Evolutionary conservation across 2,888 invertebrate species (phyloP).

Genomic region (Polydrusus tereticollis): DNA sequence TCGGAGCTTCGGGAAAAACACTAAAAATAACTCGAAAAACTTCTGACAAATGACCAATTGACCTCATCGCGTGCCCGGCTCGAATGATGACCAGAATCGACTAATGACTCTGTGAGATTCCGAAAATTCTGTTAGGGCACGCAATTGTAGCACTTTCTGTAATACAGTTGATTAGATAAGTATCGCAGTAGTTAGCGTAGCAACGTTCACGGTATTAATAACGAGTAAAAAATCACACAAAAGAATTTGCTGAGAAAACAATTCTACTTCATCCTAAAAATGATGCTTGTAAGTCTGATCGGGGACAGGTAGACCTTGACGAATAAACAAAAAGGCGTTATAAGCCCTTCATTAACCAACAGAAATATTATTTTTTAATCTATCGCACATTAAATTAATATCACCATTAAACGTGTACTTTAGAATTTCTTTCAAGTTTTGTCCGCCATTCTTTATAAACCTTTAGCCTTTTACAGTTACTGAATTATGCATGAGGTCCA

Average conservation of each 20-base stretch:
- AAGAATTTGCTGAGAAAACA: too few species aligned
- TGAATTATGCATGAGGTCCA: slow-evolving; percentile 29
- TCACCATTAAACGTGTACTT: not conserved
- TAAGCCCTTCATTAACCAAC: too few species aligned
- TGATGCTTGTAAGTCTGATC: too few species aligned
- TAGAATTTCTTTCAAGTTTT: not conserved
- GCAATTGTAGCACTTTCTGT: slow-evolving; percentile 6
- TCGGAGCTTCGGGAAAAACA: not conserved
- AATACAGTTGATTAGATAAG: not conserved
- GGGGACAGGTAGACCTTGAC: too few species aligned
- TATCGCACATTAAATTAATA: too few species aligned
- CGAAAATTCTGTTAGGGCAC: slow-evolving; percentile 6
- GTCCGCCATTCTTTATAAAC: not conserved
- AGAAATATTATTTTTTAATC: too few species aligned
- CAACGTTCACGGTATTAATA: not conserved
- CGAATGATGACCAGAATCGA: slow-evolving; percentile 15
- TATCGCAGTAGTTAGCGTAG: not conserved
- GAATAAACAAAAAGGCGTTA: too few species aligned
- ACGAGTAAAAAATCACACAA: too few species aligned
- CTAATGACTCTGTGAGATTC: slow-evolving; percentile 20
- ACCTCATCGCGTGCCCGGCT: slow-evolving; percentile 10
- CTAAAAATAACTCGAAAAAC: slow-evolving; percentile 3
- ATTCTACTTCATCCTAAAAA: too few species aligned
- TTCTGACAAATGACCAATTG: slow-evolving; percentile 25
- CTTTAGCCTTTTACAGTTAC: slow-evolving; percentile 23